phyloP scores from a whole-genome alignment of 2,888 invertebrate species.

The Caradrina kadenii region DNA sequence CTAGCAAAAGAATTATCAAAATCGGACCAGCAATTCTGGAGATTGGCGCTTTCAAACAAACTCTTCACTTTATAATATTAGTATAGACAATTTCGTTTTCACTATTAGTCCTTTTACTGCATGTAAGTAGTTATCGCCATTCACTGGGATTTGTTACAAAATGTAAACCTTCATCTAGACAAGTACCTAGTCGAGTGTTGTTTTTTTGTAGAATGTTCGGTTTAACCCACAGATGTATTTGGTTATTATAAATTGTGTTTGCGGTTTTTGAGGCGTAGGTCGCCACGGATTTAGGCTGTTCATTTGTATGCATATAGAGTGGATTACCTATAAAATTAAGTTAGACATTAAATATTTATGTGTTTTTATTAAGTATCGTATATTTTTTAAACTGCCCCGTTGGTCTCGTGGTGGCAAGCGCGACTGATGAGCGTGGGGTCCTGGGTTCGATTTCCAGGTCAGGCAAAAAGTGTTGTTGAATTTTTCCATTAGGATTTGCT shows the following conservation, averaged over 20 bases:
- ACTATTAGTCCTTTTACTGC: too few species aligned
- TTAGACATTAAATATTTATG: neutral
- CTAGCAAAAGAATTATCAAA: too few species aligned
- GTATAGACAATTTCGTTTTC: neutral
- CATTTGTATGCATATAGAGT: constrained; percentile 23
- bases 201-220: constrained; percentile 2
- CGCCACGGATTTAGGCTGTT: neutral
- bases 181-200: neutral
- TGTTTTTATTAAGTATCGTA: neutral
- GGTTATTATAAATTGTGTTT: constrained; percentile 27
- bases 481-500: too few species aligned
- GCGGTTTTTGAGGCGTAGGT: constrained; percentile 36
- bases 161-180: constrained; percentile 2
- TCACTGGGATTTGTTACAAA: neutral
- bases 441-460: too few species aligned
- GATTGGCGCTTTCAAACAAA: too few species aligned
- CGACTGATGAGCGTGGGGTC: too few species aligned
- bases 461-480: too few species aligned
- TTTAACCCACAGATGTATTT: constrained; percentile 20
- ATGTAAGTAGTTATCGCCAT: constrained; percentile 4
- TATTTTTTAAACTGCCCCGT: too few species aligned
- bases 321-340: constrained; percentile 4
- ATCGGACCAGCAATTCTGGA: too few species aligned
- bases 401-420: too few species aligned
- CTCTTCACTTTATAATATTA: neutral